These are phyloP conservation scores for Leptinotarsa tumamoca DNA, from an alignment of 2,888 invertebrate species.

Conservation along the genomic window DNA sequence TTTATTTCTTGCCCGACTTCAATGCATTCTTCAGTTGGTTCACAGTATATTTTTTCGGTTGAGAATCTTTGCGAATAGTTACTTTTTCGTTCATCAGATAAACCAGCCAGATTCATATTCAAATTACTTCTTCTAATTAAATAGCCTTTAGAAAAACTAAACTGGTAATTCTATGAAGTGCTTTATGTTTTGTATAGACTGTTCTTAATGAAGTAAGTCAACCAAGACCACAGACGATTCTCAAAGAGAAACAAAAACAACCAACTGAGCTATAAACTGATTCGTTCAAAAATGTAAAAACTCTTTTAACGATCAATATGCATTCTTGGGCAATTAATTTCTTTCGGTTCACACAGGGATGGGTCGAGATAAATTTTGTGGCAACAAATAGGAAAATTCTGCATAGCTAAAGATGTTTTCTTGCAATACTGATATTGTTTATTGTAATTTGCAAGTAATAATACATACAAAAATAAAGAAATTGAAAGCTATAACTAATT, in stretches of 20 bases:
- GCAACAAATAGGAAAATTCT: background rate
- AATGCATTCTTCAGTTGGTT: too few relatives aligned
- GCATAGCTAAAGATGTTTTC: background rate
- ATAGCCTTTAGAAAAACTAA: background rate
- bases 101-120: background rate
- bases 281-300: constrained; percentile 51
- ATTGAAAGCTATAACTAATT: too few relatives aligned
- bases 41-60: too few relatives aligned
- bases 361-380: background rate
- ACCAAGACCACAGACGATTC: constrained; percentile 27
- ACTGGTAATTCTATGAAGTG: constrained; percentile 3
- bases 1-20: too few relatives aligned
- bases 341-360: constrained; percentile 26
- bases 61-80: too few relatives aligned
- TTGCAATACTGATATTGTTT: too few relatives aligned
- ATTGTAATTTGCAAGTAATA: too few relatives aligned
- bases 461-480: too few relatives aligned
- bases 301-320: constrained; percentile 49
- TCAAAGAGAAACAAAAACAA: background rate
- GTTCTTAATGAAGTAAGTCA: constrained; percentile 19
- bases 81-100: background rate
- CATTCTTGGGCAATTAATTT: constrained; percentile 54
- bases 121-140: constrained; percentile 3
- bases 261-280: constrained; percentile 37
- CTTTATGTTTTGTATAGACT: constrained; percentile 4